These are phyloP conservation scores for Sepiola atlantica DNA, from an alignment of 2,888 invertebrate species.

Conservation along the genomic window DNA sequence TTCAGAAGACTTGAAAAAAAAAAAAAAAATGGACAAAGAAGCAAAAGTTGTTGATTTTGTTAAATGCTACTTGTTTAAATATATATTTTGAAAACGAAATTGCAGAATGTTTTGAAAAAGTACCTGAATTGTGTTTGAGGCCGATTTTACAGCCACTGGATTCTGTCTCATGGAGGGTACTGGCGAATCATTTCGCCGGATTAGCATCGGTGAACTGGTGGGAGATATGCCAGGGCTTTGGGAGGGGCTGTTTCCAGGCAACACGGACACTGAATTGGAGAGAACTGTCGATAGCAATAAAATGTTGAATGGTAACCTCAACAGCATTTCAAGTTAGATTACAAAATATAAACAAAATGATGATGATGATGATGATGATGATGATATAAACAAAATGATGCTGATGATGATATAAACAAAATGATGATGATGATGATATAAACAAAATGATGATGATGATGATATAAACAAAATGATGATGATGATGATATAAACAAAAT, in stretches of 20 bases:
- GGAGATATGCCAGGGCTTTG: slow-evolving; percentile 69
- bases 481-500: too few relatives aligned
- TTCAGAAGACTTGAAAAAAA: too few relatives aligned
- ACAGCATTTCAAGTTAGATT: background rate
- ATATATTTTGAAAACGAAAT: too few relatives aligned
- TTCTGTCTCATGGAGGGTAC: slow-evolving; percentile 59
- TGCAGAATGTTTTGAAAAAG: background rate
- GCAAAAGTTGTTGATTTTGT: too few relatives aligned
- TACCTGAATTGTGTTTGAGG: slow-evolving; percentile 61
- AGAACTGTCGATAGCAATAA: background rate
- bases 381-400: too few relatives aligned
- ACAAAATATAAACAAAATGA: background rate
- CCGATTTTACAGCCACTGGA: slow-evolving; percentile 57
- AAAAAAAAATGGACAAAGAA: too few relatives aligned
- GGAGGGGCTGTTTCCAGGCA: slow-evolving; percentile 61
- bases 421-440: too few relatives aligned
- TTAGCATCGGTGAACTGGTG: slow-evolving; percentile 65
- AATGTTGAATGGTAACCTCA: background rate
- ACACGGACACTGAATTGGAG: slow-evolving; percentile 32
- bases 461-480: too few relatives aligned
- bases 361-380: too few relatives aligned
- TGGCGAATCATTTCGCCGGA: slow-evolving; percentile 64
- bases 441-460: too few relatives aligned
- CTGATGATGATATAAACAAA: too few relatives aligned
- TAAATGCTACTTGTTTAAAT: too few relatives aligned